These are phyloP conservation scores for Orthonevra nobilis DNA, from an alignment of 2,888 invertebrate genomes.

Conservation along the genomic window DNA sequence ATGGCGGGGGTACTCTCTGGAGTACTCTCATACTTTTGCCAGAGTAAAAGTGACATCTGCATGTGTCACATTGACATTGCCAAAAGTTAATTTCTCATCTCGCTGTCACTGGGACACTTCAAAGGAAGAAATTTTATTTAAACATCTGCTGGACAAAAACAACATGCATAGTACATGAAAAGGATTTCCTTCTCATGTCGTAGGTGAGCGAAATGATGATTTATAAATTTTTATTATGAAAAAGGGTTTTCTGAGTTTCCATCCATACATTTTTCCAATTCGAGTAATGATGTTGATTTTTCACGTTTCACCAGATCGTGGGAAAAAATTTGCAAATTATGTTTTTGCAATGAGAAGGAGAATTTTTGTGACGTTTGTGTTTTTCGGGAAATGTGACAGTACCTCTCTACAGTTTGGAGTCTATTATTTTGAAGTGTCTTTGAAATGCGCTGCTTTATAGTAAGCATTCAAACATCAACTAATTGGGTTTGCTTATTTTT, in stretches of 20 bases:
- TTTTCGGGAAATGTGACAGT: too few relatives aligned
- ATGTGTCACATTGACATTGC: conserved; percentile 42
- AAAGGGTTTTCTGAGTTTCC: conserved; percentile 49
- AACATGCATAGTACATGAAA: too few relatives aligned
- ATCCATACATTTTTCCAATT: conserved; percentile 25
- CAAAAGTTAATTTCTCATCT: conserved; percentile 65
- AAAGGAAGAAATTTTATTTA: background rate
- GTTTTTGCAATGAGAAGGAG: conserved; percentile 5
- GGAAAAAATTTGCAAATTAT: too few relatives aligned
- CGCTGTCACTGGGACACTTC: conserved; percentile 42
- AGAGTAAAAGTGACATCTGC: conserved; percentile 61
- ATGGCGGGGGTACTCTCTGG: conserved; percentile 27
- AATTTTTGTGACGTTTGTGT: too few relatives aligned
- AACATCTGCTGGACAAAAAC: conserved; percentile 45
- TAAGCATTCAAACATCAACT: too few relatives aligned
- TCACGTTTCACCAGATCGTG: conserved; percentile 32
- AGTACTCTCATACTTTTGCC: conserved; percentile 11
- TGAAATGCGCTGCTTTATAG: too few relatives aligned
- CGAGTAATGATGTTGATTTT: conserved; percentile 47
- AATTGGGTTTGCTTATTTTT: too few relatives aligned
- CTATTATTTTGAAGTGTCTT: too few relatives aligned
- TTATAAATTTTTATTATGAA: conserved; percentile 53
- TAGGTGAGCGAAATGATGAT: conserved; percentile 54
- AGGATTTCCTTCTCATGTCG: conserved; percentile 33
- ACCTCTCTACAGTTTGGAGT: too few relatives aligned